Percentiles rank a stretch among this genome's conserved stretches.
Conservation (phyloP, 2,888 invertebrate genomes). For the Nematopogon swammerdamellus region DNA sequence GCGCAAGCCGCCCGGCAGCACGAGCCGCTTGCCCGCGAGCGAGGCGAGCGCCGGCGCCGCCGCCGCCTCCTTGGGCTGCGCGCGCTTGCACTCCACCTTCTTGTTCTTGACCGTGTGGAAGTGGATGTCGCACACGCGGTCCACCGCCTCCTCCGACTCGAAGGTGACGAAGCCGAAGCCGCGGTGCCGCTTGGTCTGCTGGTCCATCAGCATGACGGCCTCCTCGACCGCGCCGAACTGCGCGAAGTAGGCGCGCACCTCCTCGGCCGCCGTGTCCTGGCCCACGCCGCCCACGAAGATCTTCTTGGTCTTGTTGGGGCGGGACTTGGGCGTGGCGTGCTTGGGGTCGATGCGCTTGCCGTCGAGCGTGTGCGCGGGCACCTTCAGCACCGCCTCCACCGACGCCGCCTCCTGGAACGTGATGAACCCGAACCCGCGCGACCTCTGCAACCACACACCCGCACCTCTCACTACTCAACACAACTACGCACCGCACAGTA, state of each 20-base stretch:
- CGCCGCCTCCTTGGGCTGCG: slow-evolving; percentile 87
- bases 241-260: slow-evolving; percentile 86
- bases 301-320: slow-evolving; percentile 87
- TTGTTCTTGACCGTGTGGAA: slow-evolving; percentile 92
- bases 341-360: slow-evolving; percentile 94
- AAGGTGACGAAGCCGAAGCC: slow-evolving; percentile 92
- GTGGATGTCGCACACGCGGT: slow-evolving; percentile 90
- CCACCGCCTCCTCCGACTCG: slow-evolving; percentile 88
- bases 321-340: slow-evolving; percentile 89
- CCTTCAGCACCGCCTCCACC: slow-evolving; percentile 87
- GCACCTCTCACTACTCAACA: background rate
- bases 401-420: slow-evolving; percentile 89
- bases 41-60: slow-evolving; percentile 62
- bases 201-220: slow-evolving; percentile 92
- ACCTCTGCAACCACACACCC: slow-evolving; percentile 61
- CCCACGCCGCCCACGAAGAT: slow-evolving; percentile 92
- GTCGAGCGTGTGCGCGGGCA: slow-evolving; percentile 76
- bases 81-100: slow-evolving; percentile 87
- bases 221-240: slow-evolving; percentile 90
- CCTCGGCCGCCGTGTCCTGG: slow-evolving; percentile 88
- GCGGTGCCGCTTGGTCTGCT: slow-evolving; percentile 87
- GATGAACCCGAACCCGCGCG: slow-evolving; percentile 92
- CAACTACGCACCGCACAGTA: slow-evolving; percentile 5
- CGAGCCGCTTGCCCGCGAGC: slow-evolving; percentile 63
- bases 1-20: slow-evolving; percentile 60